phyloP scores from a whole-genome alignment of 2,797 vertebrate species.

The Schizopygopsis pylzovi region DNA sequence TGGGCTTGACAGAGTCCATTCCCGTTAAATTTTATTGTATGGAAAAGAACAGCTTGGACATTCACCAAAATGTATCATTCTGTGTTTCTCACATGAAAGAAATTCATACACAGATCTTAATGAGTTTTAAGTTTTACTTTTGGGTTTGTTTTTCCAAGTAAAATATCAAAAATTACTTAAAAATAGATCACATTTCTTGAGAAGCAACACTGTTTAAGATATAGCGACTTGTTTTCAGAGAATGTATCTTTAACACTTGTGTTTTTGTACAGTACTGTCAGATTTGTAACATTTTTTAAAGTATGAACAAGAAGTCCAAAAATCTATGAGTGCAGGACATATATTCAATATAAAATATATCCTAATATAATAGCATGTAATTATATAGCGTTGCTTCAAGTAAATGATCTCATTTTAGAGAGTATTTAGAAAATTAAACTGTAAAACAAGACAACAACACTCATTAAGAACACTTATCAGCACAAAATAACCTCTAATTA shows the following conservation, averaged over 20 bases:
- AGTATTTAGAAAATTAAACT: not conserved
- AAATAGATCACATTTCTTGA: not conserved
- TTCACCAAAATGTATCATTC: not conserved
- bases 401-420: not conserved
- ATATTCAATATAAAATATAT: not conserved
- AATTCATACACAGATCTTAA: not conserved
- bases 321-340: not conserved
- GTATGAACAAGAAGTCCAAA: not conserved
- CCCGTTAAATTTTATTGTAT: no score
- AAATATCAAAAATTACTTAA: not conserved
- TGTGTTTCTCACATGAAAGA: not conserved
- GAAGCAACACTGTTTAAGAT: not conserved
- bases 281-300: not conserved
- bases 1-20: not conserved
- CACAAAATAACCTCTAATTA: slow-evolving; percentile 1
- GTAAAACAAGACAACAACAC: not conserved
- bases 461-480: not conserved
- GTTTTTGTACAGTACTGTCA: not conserved
- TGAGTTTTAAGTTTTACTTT: not conserved
- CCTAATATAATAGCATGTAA: not conserved
- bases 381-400: not conserved
- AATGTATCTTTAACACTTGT: not conserved
- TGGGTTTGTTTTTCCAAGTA: not conserved
- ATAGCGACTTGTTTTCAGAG: not conserved
- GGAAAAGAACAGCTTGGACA: not conserved